phyloP scores from a whole-genome alignment of 1,140 invertebrate genomes.

The Lysiphlebus fabarum region DNA sequence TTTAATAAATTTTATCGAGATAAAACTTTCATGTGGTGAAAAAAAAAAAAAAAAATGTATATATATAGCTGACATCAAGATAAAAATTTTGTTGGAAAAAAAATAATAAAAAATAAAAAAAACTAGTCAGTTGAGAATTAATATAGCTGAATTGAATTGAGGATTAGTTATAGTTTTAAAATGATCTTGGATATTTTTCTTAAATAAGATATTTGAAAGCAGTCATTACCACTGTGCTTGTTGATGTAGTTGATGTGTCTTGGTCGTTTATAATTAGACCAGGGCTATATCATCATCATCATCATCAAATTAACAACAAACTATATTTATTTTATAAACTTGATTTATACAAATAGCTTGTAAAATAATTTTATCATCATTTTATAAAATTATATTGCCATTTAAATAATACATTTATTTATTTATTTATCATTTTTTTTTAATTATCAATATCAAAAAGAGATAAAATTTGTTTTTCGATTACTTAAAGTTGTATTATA shows the following conservation, averaged over 20 bases:
- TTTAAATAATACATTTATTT: not conserved
- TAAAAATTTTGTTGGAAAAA: too few relatives aligned
- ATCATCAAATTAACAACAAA: not conserved
- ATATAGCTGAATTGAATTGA: slow-evolving; percentile 6
- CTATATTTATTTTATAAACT: slow-evolving; percentile 2
- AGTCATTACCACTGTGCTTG: not conserved
- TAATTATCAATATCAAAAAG: too few relatives aligned
- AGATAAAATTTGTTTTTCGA: too few relatives aligned
- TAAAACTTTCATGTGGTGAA: too few relatives aligned
- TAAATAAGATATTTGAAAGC: not conserved
- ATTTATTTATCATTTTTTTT: too few relatives aligned
- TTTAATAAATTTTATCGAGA: too few relatives aligned
- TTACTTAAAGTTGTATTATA: too few relatives aligned
- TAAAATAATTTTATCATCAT: not conserved
- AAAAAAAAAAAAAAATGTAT: too few relatives aligned
- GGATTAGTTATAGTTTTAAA: not conserved
- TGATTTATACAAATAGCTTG: not conserved
- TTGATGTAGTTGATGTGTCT: slow-evolving; percentile 9
- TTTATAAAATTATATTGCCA: not conserved
- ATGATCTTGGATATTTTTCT: not conserved
- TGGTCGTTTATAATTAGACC: slow-evolving; percentile 19
- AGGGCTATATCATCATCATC: slow-evolving; percentile 11
- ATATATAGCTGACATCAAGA: too few relatives aligned
- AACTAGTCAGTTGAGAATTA: not conserved
- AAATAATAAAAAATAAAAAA: too few relatives aligned